Evolutionary conservation across 2,113 vertebrate species (phyloP), one percentile per base, ranked within the genome.

Genomic region (Cranoglanis bouderius): DNA sequence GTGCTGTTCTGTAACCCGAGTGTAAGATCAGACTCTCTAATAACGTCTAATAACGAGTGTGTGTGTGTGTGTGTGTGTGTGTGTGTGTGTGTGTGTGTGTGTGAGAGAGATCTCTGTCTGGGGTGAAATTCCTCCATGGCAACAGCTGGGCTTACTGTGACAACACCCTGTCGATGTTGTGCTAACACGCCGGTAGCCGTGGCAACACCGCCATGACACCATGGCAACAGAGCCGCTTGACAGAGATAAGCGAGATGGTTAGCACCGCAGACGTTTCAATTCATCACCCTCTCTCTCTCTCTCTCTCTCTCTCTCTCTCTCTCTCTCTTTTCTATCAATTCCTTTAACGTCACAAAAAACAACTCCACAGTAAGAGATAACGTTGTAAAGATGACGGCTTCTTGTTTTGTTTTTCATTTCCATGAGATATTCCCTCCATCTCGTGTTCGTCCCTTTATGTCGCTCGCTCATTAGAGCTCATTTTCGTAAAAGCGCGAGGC

Each of bases 141-240:
- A 88, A 89, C 91, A 90, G 89, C 89, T 90, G 85, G 83, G 82
- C 85, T 91, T 84, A 90, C 85, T 86, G 85, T 91, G 89, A 89
- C 90, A 90, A 91, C 89, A 91, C 91, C 89, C 88, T 49, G 85
- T 83, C 83, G 86, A 75, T 87, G 88, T 91, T 89, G 90, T 87
- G 90, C 86, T 87, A 91, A 87, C 91, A 70, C 88, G 87, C 82
- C 61, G 70, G 91, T 90, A 90, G 89, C 89, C 89, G 87, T 91
- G 91, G 91, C 87, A 91, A 91, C 91, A 89, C 89, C 85, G 6
- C 86, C 46, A 82, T 75, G 89, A 90, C 90, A 90, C 91, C 88
- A 91, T 89, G 89, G 91, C 89, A 91, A 90, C 90, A 26, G 87
- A 90, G 86, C 55, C 88, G 53, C 87, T 90, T 91, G 82, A 88